Percentiles rank a stretch among this genome's conserved stretches.
Conservation (phyloP, 2,888 invertebrate species). For the Empis stercorea region DNA sequence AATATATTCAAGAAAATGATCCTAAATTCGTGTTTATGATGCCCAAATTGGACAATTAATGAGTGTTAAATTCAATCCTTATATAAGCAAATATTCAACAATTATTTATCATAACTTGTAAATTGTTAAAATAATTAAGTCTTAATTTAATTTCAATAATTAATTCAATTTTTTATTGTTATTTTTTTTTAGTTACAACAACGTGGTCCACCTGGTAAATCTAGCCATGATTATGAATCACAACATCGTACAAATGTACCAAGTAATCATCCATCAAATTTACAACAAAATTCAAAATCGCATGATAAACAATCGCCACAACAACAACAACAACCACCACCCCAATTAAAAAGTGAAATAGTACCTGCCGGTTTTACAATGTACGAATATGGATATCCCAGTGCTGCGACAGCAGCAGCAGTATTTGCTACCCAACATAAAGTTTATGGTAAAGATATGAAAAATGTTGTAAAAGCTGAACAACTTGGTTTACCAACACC, state of each 20-base stretch:
- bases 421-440: slow-evolving; percentile 2
- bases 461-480: slow-evolving; percentile 8
- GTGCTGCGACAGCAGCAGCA: slow-evolving; percentile 1
- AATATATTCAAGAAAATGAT: too few relatives aligned
- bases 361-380: slow-evolving; percentile 45
- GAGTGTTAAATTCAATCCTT: too few relatives aligned
- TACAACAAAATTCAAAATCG: slow-evolving; percentile 6
- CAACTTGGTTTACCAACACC: slow-evolving; percentile 42
- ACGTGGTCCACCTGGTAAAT: slow-evolving; percentile 6
- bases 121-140: too few relatives aligned
- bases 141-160: too few relatives aligned
- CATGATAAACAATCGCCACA: slow-evolving; percentile 12
- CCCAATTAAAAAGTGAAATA: slow-evolving; percentile 43
- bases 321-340: slow-evolving; percentile 17
- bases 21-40: too few relatives aligned
- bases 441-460: slow-evolving; percentile 11
- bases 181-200: slow-evolving; percentile 8
- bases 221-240: slow-evolving; percentile 9
- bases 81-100: too few relatives aligned
- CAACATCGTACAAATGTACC: slow-evolving; percentile 4
- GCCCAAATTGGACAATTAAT: too few relatives aligned
- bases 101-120: too few relatives aligned
- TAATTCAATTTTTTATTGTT: too few relatives aligned
- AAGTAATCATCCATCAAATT: not conserved
- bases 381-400: slow-evolving; percentile 42